A percentile compares a stretch with the other conserved stretches of the same genome.
These are phyloP conservation scores for Euthynnus affinis DNA, from an alignment of 2,797 vertebrate genomes.

Conservation along the genomic window DNA sequence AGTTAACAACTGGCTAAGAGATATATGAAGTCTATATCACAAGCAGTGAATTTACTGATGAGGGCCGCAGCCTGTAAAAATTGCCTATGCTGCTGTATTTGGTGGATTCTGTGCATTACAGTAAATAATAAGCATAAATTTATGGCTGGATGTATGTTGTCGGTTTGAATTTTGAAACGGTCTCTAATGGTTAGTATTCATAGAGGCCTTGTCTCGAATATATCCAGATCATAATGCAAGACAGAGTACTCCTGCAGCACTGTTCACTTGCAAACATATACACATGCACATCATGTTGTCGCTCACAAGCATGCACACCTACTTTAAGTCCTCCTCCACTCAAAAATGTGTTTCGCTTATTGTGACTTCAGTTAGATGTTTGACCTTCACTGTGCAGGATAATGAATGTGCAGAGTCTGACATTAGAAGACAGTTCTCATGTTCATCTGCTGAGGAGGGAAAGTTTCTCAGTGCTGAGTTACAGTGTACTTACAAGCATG, in stretches of 20 bases:
- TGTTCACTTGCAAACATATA: slow-evolving; percentile 13
- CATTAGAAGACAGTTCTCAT: too few species aligned
- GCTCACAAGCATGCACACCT: neutral
- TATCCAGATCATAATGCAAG: slow-evolving; percentile 15
- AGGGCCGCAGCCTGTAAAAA: slow-evolving; percentile 40
- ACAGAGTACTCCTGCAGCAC: neutral
- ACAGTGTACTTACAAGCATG: too few species aligned
- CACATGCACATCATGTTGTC: neutral
- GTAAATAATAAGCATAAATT: slow-evolving; percentile 48
- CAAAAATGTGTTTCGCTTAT: too few species aligned
- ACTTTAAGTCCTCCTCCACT: too few species aligned
- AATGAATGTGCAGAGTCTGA: too few species aligned
- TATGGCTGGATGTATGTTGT: slow-evolving; percentile 4
- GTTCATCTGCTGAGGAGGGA: too few species aligned
- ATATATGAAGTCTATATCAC: slow-evolving; percentile 62
- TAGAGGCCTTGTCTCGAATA: slow-evolving; percentile 34
- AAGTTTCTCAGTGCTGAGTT: too few species aligned
- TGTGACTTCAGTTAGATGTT: too few species aligned
- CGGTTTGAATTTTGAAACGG: slow-evolving; percentile 40
- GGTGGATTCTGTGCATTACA: slow-evolving; percentile 20
- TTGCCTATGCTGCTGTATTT: slow-evolving; percentile 29
- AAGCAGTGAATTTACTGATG: slow-evolving; percentile 59
- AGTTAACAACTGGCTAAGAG: slow-evolving; percentile 78
- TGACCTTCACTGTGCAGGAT: too few species aligned
- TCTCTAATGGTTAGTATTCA: slow-evolving; percentile 32